Evolutionary conservation across 2,888 invertebrate genomes (phyloP), one percentile per base, ranked within the genome.

Genomic region (Cyclophora punctaria): DNA sequence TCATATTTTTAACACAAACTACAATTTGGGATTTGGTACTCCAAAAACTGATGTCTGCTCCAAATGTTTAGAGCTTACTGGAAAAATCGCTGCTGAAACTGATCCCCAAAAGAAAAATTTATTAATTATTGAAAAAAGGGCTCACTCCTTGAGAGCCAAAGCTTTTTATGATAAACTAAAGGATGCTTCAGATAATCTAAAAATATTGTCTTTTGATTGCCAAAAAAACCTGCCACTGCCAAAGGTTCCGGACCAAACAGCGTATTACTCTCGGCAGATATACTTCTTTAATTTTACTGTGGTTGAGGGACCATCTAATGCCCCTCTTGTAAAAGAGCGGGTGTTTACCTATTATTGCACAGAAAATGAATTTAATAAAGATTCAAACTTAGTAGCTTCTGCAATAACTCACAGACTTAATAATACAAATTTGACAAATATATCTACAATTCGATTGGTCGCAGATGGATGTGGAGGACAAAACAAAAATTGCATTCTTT

Each of bases 31-130:
- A 5, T 58, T 56, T 50, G 57, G 52, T 5, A 51, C 45, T 42
- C 56, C 60, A 6, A 48, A 53, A 48, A 53, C 52, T 7, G 59
- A 57, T 46, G 49, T 55, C 0, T 55, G 57, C 34, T 52, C 53
- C 0, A 50, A 41, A 5, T 57, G 55, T n/a, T 20, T 52, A 3
- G 44, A 47, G 34, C 37, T 49, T 35, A 1, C 3, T 2, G 47
- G 47, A 45, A 50, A 47, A 47, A 40, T 41, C 20, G 43, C 40
- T 41, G 7, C 20, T 20, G 20, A 5, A 4, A 3, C 37, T 4
- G 37, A 37, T 5, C 37, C 37, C 3, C n/a, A 20, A 20, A 43
- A 43, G 20, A n/a, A 5, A n/a, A 5, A n/a, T 5, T 43, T 5
- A 37, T 20, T 43, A 20, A n/a, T 5, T 20, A 20, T 20, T 20